Base-by-base conservation (phyloP, 64 coral and sea anemone species). In the Stichodactyla mertensii region DNA sequence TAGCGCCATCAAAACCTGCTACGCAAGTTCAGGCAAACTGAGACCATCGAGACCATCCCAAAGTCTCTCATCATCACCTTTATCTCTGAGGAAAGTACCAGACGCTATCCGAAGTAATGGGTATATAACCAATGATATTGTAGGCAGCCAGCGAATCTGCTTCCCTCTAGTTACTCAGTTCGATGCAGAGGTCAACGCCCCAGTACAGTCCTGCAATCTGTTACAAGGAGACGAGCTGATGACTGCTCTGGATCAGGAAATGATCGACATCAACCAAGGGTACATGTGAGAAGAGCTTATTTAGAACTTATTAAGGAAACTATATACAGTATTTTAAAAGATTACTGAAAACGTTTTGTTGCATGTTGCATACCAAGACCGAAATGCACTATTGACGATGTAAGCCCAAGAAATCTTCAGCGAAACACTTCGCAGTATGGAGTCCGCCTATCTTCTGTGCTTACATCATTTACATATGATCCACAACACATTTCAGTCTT, bases 171-270 rank as follows among this genome's bases (percentile, higher is more conserved):
- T 96, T 23, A 87, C 91, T 8, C 53, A 64, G 27, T 67, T 57
- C n/a, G 94, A 96, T 11, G 89, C 92, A 9, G 94, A 96, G 52
- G 91, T 96, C 6, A 96, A 87, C 85, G 91, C 91, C 2, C 94
- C 94, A 14, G 94, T 96, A 1, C 88, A 88, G 82, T 87, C 91
- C 0, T 84, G 69, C 79, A 91, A 86, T 13, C 88, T 96, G 7
- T 62, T 96, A 14, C 94, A 96, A 55, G 94, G 94, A 1, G 88
- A 90, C 1, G 94, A 96, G 19, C 88, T 96, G 5, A 55, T 96
- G 7, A 85, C 57, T 18, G 94, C 91, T 14, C 91, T 96, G 9
- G 94, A 96, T 26, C 78, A 88, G 31, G 78, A 81, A 6, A 81
- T 81, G 78, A 55, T 81, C 4, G 78, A 81, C 20, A 81, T 81